phyloP scores from a whole-genome alignment of 1,140 invertebrate species.

The Physella acuta region DNA sequence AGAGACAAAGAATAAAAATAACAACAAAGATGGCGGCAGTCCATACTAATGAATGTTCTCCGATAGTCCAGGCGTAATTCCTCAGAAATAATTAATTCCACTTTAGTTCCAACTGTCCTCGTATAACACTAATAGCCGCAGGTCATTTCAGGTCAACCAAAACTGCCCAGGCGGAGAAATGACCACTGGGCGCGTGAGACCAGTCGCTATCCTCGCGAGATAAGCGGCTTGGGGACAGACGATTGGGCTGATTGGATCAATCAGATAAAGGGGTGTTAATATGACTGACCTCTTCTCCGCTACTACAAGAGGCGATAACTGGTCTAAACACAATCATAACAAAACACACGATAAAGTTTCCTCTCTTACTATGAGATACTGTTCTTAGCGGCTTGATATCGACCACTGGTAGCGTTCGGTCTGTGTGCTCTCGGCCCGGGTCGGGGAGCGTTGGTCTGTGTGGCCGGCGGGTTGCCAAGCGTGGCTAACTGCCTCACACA shows the following conservation, averaged over 20 bases:
- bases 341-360: background rate
- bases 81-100: slow-evolving; percentile 13
- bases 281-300: slow-evolving; percentile 13
- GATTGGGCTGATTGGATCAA: slow-evolving; percentile 20
- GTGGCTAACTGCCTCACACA: slow-evolving; percentile 27
- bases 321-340: slow-evolving; percentile 16
- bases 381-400: slow-evolving; percentile 24
- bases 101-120: background rate
- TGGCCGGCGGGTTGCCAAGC: slow-evolving; percentile 30
- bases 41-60: slow-evolving; percentile 15
- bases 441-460: slow-evolving; percentile 25
- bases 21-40: slow-evolving; percentile 53
- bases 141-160: slow-evolving; percentile 29
- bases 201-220: slow-evolving; percentile 7
- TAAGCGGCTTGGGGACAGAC: background rate
- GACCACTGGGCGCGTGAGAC: slow-evolving; percentile 11
- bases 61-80: background rate
- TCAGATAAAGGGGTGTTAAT: slow-evolving; percentile 17
- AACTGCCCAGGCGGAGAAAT: background rate
- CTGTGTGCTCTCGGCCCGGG: slow-evolving; percentile 19
- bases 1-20: slow-evolving; percentile 50
- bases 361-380: background rate
- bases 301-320: background rate
- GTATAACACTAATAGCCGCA: background rate
- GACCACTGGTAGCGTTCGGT: slow-evolving; percentile 26